Percentiles rank a stretch among this genome's conserved stretches.
Evolutionary conservation across 2,113 vertebrate genomes (phyloP).

Genomic region (Anolis carolinensis): DNA sequence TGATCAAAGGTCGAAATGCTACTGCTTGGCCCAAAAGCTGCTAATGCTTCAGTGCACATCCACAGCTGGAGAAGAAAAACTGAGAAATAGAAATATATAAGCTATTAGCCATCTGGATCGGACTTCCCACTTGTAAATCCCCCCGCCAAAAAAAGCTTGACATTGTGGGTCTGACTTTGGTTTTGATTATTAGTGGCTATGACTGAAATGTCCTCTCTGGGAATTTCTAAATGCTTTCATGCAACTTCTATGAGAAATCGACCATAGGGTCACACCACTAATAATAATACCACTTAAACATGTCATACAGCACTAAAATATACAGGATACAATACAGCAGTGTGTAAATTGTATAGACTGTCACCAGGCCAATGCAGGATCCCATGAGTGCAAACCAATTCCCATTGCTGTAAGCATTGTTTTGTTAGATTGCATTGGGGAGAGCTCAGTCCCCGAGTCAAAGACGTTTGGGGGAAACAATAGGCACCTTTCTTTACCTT

Average conservation of each 20-base stretch:
- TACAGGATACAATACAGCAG: too few species aligned
- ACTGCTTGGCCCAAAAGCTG: not conserved
- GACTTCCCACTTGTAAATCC: too few species aligned
- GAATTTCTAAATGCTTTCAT: too few species aligned
- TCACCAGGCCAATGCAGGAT: not conserved
- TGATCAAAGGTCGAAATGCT: not conserved
- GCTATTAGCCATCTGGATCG: not conserved
- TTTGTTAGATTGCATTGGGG: constrained; percentile 9
- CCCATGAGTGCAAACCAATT: not conserved
- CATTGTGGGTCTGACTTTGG: too few species aligned
- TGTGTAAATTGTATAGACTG: not conserved
- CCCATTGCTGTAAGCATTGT: not conserved
- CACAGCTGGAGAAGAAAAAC: not conserved
- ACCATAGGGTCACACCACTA: too few species aligned
- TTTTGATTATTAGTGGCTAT: too few species aligned
- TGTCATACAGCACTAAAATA: not conserved
- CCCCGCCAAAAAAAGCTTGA: too few species aligned
- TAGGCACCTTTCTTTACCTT: constrained; percentile 77
- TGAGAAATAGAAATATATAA: not conserved
- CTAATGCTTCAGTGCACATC: too few species aligned
- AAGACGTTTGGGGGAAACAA: not conserved
- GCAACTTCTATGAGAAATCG: too few species aligned
- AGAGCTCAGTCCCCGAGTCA: not conserved
- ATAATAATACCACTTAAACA: too few species aligned
- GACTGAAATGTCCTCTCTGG: too few species aligned